These are phyloP conservation scores for Plemyria rubiginata DNA, from an alignment of 2,888 invertebrate species.

Conservation along the genomic window DNA sequence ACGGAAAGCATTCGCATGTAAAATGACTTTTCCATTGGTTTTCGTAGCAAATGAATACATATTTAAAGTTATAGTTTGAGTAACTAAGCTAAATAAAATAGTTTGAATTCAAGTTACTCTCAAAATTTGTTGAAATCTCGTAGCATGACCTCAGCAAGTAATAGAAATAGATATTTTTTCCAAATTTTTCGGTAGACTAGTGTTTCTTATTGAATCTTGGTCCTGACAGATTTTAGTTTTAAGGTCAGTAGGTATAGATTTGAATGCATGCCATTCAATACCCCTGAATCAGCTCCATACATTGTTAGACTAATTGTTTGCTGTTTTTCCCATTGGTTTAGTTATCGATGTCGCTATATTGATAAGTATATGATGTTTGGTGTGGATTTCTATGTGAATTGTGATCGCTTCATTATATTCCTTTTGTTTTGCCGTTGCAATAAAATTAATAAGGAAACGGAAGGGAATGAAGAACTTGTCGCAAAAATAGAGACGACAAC, in stretches of 20 bases:
- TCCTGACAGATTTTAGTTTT: constrained; percentile 19
- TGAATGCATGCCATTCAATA: constrained; percentile 55
- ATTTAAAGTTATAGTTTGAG: constrained; percentile 4
- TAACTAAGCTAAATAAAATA: background rate
- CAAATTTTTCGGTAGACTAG: constrained; percentile 24
- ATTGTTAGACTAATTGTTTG: constrained; percentile 66
- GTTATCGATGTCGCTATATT: constrained; percentile 66
- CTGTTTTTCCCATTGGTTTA: constrained; percentile 56
- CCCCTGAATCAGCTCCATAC: constrained; percentile 45
- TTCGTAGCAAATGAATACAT: constrained; percentile 11
- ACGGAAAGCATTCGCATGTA: constrained; percentile 47
- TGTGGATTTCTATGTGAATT: constrained; percentile 53
- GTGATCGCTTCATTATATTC: constrained; percentile 67
- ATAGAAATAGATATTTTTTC: constrained; percentile 23
- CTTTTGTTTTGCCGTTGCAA: constrained; percentile 79
- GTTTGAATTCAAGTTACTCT: constrained; percentile 9
- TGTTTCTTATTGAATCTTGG: constrained; percentile 12
- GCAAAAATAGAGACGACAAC: constrained; percentile 81
- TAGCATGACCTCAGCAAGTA: constrained; percentile 30
- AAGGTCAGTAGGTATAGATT: constrained; percentile 47
- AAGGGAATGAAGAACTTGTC: constrained; percentile 71
- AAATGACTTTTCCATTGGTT: constrained; percentile 7
- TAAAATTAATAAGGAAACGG: constrained; percentile 73
- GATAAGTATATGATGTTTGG: constrained; percentile 47
- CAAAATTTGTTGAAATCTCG: constrained; percentile 20